Evolutionary conservation across 2,113 vertebrate genomes (phyloP), one percentile per base, ranked within the genome.

Genomic region (Pseudonaja textilis): DNA sequence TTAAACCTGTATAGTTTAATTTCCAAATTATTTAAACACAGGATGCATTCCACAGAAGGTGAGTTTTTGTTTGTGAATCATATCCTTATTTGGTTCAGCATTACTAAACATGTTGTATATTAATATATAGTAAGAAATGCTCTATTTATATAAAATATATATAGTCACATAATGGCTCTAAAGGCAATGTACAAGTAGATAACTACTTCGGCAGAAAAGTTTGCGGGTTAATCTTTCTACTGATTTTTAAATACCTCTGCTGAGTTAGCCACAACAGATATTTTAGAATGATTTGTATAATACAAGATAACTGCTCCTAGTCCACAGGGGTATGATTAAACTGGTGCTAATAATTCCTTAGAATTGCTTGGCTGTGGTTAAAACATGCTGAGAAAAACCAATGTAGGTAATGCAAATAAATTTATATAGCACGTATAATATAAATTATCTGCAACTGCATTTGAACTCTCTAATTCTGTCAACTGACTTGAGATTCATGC

Each of bases 171-270:
- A 81, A 42, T 39, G 69, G n/a, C 69, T 39, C 34, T 81, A 81
- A 22, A 81, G 69, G 69, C 74, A 42, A 22, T 81, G 74, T 81
- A 81, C 34, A 42, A 81, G 7, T 81, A 42, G 34, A 81, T 22
- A 59, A 54, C 69, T 91, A 45, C 47, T 55, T 39, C 6, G n/a
- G 59, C 25, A 50, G 3, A 2, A 69, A 87, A 64, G 11, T n/a
- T 4, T 92, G 85, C 64, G 34, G 45, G 55, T 74, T 64, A 92
- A 59, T 2, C 45, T 85, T 1, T 0, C n/a, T n/a, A 16, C 0
- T 93, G 88, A 95, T 85, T 94, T 95, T 94, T 92, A 91, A 94
- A 96, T 92, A 92, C 92, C 89, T 93, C 5, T n/a, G 22, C 93
- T 42, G 90, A 95, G 94, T 97, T 93, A 57, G 90, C 93, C 94